Evolutionary conservation across 2,888 invertebrate species (phyloP), one percentile per base, ranked within the genome.

Genomic region (Microdon myrmicae): DNA sequence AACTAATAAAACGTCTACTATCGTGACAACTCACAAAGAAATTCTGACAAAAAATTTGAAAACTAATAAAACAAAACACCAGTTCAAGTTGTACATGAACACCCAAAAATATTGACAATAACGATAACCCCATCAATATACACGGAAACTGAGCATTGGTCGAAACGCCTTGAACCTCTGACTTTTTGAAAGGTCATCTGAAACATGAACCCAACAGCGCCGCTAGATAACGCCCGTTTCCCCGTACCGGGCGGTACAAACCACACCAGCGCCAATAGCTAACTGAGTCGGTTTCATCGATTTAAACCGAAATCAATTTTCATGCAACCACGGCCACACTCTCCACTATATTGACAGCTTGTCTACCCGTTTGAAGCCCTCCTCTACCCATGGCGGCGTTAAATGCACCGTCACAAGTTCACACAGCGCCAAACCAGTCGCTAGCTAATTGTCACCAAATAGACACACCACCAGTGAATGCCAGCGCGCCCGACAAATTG

Each of bases 101-200:
- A n/a, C n/a, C n/a, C 20, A 17, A 17, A 26, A 47, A 26, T 20
- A 39, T 20, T 9, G 14, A 14, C 25, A 32, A 32, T 8, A n/a
- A 25, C 35, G 48, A 56, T 48, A 56, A 56, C 48, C 48, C 43
- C 56, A 48, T 48, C 39, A n/a, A n/a, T 23, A 35, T 26, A 48
- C n/a, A 37, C 56, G 48, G 56, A 56, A 56, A 56, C 48, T 56
- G 31, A 37, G 41, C 41, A 43, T 14, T 48, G 47, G 43, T 56
- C 56, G 19, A 44, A 44, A 49, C 34, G 49, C 58, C 58, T 44
- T 43, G 56, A 56, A 56, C 56, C 56, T 41, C 23, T 56, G 56
- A 56, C 56, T 48, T 56, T 56, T 48, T n/a, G 14, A 56, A 56
- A 56, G 56, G 47, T 56, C 48, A 56, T 13, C 35, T 28, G 4